These are phyloP conservation scores for Hirtodrosophila alboralis DNA, from an alignment of 2,888 invertebrate genomes.

Conservation along the genomic window DNA sequence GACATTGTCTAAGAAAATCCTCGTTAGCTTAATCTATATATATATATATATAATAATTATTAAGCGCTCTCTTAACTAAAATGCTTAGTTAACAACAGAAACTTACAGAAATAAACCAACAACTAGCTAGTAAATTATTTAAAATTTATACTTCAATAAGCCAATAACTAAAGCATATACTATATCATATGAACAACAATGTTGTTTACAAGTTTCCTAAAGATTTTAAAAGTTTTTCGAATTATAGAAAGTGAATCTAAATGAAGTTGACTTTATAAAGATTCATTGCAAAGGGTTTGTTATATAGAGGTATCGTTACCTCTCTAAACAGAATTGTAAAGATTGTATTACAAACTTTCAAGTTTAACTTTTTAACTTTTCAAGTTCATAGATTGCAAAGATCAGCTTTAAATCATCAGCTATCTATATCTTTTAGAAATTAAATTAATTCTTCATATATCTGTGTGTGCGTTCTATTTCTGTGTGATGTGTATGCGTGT, in stretches of 20 bases:
- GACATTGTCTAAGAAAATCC: conserved; percentile 21
- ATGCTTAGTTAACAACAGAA: conserved; percentile 3
- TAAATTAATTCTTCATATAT: conserved; percentile 12
- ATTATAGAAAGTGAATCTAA: too few species aligned
- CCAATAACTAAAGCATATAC: conserved; percentile 21
- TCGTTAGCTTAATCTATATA: conserved; percentile 31
- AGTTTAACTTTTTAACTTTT: too few species aligned
- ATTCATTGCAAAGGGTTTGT: too few species aligned
- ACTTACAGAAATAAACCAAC: conserved; percentile 4
- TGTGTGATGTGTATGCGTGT: conserved; percentile 15
- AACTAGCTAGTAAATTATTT: conserved; percentile 76
- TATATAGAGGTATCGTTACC: too few species aligned
- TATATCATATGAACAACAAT: conserved; percentile 5
- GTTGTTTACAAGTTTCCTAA: conserved; percentile 1
- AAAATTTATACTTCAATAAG: conserved; percentile 65
- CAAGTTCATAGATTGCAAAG: conserved; percentile 1
- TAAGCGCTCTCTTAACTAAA: conserved; percentile 21
- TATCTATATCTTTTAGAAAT: conserved; percentile 2
- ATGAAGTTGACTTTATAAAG: too few species aligned
- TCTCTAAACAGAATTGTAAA: too few species aligned
- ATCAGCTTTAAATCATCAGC: conserved; percentile 1
- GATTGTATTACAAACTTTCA: too few species aligned
- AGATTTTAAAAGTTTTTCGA: conserved; percentile 10
- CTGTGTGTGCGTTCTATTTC: conserved; percentile 25
- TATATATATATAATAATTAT: too few species aligned